Conservation (phyloP, 2,797 vertebrate genomes). For the Bovichtus variegatus region DNA sequence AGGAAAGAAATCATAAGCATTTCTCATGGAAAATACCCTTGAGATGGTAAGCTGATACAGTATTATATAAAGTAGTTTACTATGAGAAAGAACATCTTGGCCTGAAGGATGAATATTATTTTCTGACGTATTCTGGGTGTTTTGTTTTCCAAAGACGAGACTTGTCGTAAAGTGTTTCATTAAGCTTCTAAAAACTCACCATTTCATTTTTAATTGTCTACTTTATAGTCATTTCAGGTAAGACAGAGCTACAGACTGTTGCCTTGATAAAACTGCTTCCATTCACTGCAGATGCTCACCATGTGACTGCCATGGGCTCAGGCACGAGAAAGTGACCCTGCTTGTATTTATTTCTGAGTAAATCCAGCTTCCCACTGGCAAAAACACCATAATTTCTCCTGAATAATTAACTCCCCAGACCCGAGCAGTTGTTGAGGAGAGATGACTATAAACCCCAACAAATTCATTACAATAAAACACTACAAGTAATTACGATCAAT, state of each 20-base stretch:
- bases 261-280: constrained; percentile 12
- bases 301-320: constrained; percentile 9
- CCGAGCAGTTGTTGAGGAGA: constrained; percentile 22
- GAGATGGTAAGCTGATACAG: neutral
- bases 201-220: neutral
- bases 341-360: constrained; percentile 40
- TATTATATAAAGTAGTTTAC: neutral
- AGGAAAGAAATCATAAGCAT: too few relatives aligned
- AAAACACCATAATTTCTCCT: constrained; percentile 32
- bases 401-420: constrained; percentile 63
- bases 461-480: constrained; percentile 37
- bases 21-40: neutral
- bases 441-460: constrained; percentile 23
- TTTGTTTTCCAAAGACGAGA: constrained; percentile 1
- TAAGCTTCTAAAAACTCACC: constrained; percentile 1
- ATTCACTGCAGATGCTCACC: constrained; percentile 5
- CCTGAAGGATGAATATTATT: neutral
- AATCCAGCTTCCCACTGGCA: constrained; percentile 44
- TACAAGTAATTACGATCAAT: constrained; percentile 22
- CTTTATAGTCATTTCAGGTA: constrained; percentile 21
- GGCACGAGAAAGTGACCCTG: constrained; percentile 41
- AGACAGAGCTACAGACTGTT: constrained; percentile 3
- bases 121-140: neutral
- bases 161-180: neutral
- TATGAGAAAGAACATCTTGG: neutral